Base-by-base conservation (phyloP, 1,140 invertebrate genomes). In the Luehdorfia chinensis region DNA sequence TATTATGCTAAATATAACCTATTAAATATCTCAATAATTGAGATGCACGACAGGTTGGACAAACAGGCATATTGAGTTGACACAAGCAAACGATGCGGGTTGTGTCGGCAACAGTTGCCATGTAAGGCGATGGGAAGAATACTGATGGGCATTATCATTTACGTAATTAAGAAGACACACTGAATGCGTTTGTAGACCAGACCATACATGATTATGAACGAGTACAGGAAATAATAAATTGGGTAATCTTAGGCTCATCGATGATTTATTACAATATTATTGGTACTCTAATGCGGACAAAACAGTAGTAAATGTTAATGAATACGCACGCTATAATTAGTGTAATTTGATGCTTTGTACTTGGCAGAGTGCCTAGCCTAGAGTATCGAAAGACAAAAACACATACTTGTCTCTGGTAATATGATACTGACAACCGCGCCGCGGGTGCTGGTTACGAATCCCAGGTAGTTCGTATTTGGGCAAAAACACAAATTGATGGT, bases 51-150 rank as follows among this genome's bases (percentile, higher is more conserved):
- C 66, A 70, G 57, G 57, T 55, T 52, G 34, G 23, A 19, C 51
- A 56, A 50, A 63, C 49, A 51, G 37, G 55, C 54, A 52, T 30
- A 12, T 14, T 14, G 25, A 51, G 59, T 66, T 64, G 63, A 64
- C 63, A 63, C 51, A 63, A 48, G 59, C 63, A 56, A 70, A 64
- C 59, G 57, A 70, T 63, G 50, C 56, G 50, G 44, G 47, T 46
- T 15, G 33, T 54, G 55, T 52, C 51, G 52, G 39, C 47, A 45
- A 52, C 37, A 31, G 47, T 49, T 53, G 49, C 56, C 41, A 54
- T 33, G 43, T 44, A 13, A 41, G 48, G 15, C 37, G 41, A 32
- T 51, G 56, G 41, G 31, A 45, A 41, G 64, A 59, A 66, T 66
- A 66, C 55, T 66, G 56, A 66, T 66, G 50, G 34, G 15, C 18